phyloP scores from a whole-genome alignment of 2,888 invertebrate genomes.

The Nudaria mundana region DNA sequence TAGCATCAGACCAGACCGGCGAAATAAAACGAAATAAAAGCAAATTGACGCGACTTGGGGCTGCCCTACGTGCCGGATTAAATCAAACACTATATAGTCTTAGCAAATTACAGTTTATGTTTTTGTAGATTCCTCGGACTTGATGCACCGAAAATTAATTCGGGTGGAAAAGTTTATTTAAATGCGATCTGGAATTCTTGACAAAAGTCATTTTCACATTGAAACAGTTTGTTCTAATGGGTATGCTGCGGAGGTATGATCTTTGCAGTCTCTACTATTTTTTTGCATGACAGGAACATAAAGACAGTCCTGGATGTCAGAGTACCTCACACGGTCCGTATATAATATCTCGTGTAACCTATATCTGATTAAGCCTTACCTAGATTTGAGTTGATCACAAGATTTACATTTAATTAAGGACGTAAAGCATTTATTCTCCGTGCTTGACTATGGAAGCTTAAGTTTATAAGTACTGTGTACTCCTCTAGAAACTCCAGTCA shows the following conservation, averaged over 20 bases:
- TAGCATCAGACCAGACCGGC: conserved; percentile 50
- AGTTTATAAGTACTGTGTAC: conserved; percentile 47
- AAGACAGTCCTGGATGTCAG: too few species aligned
- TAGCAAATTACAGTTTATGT: conserved; percentile 76
- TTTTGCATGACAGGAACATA: too few species aligned
- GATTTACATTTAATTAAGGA: background rate
- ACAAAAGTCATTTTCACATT: conserved; percentile 41
- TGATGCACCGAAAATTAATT: conserved; percentile 60
- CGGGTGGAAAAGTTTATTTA: conserved; percentile 53
- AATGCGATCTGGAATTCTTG: conserved; percentile 53
- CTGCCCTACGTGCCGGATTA: conserved; percentile 71
- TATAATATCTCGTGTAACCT: too few species aligned
- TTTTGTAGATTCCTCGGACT: conserved; percentile 62
- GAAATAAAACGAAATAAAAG: conserved; percentile 78
- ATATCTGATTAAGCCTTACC: conserved; percentile 9
- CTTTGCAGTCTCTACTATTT: too few species aligned
- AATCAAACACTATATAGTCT: conserved; percentile 79
- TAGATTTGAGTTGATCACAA: conserved; percentile 5
- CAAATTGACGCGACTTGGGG: conserved; percentile 68
- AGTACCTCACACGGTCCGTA: too few species aligned
- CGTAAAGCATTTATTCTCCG: background rate
- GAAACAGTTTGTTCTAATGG: too few species aligned
- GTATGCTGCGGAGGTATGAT: too few species aligned
- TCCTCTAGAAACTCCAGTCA: conserved; percentile 44
- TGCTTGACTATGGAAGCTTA: background rate